Conservation (phyloP, 2,888 invertebrate genomes). For the Choreutis nemorana region DNA sequence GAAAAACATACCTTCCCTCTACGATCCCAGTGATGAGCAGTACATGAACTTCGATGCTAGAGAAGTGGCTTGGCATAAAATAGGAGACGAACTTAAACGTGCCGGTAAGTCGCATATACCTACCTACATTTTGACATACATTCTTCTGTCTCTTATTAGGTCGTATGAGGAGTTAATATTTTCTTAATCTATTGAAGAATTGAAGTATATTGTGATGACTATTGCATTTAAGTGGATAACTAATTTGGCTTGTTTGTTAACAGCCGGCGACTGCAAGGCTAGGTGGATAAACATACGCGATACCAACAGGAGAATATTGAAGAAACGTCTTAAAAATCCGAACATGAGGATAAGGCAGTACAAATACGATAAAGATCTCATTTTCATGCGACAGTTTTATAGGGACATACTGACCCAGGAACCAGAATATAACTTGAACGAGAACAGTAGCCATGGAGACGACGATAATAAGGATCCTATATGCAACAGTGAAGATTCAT, state of each 20-base stretch:
- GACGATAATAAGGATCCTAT: constrained; percentile 4
- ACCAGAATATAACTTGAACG: constrained; percentile 7
- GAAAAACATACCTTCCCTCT: constrained; percentile 35
- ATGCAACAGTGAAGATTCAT: not conserved
- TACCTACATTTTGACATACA: not conserved
- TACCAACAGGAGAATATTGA: constrained; percentile 42
- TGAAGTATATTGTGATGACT: not conserved
- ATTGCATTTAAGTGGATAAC: not conserved
- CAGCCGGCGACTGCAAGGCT: constrained; percentile 50
- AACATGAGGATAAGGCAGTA: constrained; percentile 24
- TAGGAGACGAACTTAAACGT: constrained; percentile 44
- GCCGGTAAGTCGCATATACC: constrained; percentile 30
- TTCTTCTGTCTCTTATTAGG: not conserved
- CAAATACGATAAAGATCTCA: constrained; percentile 42
- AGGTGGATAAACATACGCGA: constrained; percentile 58
- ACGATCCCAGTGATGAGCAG: constrained; percentile 37
- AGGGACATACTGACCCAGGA: constrained; percentile 22
- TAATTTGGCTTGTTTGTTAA: constrained; percentile 13
- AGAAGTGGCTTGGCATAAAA: constrained; percentile 55
- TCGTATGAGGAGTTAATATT: not conserved
- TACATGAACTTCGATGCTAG: constrained; percentile 53
- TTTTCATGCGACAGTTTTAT: constrained; percentile 42
- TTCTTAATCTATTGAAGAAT: too few species aligned
- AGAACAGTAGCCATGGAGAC: constrained; percentile 7
- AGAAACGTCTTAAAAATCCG: constrained; percentile 11